Percentiles rank a stretch among this genome's conserved stretches.
phyloP scores from a whole-genome alignment of 2,113 vertebrate species.

The Bolborhynchus lineola region DNA sequence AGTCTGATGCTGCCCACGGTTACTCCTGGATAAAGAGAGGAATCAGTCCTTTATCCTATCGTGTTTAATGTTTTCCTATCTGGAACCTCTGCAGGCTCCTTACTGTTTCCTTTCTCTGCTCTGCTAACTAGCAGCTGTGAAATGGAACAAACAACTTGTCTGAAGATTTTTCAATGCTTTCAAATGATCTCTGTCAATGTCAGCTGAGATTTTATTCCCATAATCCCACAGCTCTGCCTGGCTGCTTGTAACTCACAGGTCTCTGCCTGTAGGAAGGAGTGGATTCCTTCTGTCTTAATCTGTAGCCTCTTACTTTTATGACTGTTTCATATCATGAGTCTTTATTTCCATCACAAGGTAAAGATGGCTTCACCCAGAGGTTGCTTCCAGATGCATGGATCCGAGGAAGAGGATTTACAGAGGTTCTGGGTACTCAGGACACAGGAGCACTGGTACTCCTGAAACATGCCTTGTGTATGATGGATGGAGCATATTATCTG shows the following conservation, averaged over 20 bases:
- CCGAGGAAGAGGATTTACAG: background rate
- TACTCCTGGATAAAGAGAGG: background rate
- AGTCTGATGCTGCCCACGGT: background rate
- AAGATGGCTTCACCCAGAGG: background rate
- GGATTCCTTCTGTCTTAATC: background rate
- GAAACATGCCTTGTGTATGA: slow-evolving; percentile 1
- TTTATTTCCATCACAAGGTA: background rate
- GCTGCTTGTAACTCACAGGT: background rate
- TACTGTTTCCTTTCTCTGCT: background rate
- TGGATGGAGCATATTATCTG: slow-evolving; percentile 55
- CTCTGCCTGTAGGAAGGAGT: background rate
- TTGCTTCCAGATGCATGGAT: background rate
- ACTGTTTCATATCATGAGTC: background rate
- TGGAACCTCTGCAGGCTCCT: background rate
- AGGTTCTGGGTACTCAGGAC: background rate
- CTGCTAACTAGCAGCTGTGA: background rate
- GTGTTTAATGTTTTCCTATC: background rate
- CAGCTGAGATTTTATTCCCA: background rate
- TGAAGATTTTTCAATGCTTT: background rate
- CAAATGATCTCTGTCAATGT: background rate
- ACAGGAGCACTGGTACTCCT: background rate
- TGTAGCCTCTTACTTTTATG: background rate
- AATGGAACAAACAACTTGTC: background rate
- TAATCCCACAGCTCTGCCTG: background rate
- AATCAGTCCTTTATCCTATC: background rate